phyloP scores from a whole-genome alignment of 2,888 invertebrate genomes.

The Callyntrura sp. region DNA sequence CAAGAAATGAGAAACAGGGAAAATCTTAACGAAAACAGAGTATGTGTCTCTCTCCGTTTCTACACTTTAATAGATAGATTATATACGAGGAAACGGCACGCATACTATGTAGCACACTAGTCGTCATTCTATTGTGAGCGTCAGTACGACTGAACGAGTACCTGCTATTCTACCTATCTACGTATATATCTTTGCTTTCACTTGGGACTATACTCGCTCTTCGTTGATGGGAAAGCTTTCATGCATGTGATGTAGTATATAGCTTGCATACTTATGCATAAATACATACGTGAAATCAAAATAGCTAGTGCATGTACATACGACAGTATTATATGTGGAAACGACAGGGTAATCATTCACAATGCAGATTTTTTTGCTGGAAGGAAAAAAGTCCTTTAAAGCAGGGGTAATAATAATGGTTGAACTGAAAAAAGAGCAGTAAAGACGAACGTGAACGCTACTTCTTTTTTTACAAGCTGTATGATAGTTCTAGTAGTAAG shows the following conservation, averaged over 20 bases:
- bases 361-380: constrained; percentile 67
- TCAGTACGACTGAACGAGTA: not conserved
- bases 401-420: constrained; percentile 50
- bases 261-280: not conserved
- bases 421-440: constrained; percentile 53
- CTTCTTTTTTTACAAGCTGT: constrained; percentile 34
- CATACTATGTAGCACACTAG: not conserved
- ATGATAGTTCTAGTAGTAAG: constrained; percentile 1
- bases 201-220: constrained; percentile 1
- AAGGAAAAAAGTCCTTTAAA: constrained; percentile 53
- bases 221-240: no score
- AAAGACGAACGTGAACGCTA: constrained; percentile 56
- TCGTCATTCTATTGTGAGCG: not conserved
- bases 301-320: not conserved
- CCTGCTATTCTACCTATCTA: not conserved
- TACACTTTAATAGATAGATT: not conserved
- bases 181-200: not conserved
- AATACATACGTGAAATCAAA: not conserved
- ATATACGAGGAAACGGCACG: not conserved
- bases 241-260: not conserved
- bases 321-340: constrained; percentile 17
- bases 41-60: not conserved
- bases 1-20: constrained; percentile 14
- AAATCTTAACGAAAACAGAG: constrained; percentile 25
- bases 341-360: constrained; percentile 56